Conservation (phyloP, 2,113 vertebrate genomes). For the Progne subis region DNA sequence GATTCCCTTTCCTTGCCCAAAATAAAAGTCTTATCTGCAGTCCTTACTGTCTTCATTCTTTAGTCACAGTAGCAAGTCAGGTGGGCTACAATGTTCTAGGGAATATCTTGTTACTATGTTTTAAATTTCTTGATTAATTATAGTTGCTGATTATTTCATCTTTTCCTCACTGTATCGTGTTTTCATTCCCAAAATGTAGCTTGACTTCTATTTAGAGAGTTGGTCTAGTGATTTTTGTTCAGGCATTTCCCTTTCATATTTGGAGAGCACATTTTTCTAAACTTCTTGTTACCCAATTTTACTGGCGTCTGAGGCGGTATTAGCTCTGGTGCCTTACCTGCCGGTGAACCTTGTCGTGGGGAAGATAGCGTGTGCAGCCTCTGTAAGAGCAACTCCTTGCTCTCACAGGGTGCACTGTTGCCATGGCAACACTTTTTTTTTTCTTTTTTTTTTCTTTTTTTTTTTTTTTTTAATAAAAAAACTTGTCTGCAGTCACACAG, state of each 20-base stretch:
- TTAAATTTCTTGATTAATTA: constrained; percentile 39
- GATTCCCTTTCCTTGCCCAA: not conserved
- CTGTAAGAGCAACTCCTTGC: constrained; percentile 56
- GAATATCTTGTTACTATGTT: constrained; percentile 11
- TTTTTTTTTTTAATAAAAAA: not conserved
- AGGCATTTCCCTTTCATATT: not conserved
- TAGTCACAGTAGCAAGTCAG: constrained; percentile 29
- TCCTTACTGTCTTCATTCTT: not conserved
- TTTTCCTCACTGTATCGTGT: not conserved
- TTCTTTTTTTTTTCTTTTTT: not conserved
- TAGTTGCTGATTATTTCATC: not conserved
- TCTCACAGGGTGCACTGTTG: constrained; percentile 71
- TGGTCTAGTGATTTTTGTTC: not conserved
- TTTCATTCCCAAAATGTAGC: not conserved
- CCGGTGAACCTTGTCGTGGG: constrained; percentile 53
- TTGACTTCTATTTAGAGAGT: not conserved
- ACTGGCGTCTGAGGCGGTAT: not conserved
- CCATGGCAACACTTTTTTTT: constrained; percentile 59
- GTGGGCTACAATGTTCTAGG: constrained; percentile 40
- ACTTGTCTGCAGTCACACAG: constrained; percentile 65
- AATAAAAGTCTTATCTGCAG: not conserved
- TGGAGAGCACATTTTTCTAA: constrained; percentile 17
- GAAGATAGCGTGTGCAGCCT: constrained; percentile 40
- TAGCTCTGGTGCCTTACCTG: constrained; percentile 20
- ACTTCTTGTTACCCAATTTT: constrained; percentile 28